A percentile compares a stretch with the other conserved stretches of the same genome.
phyloP scores from a whole-genome alignment of 2,888 invertebrate species.

The Sminthurides aquaticus region DNA sequence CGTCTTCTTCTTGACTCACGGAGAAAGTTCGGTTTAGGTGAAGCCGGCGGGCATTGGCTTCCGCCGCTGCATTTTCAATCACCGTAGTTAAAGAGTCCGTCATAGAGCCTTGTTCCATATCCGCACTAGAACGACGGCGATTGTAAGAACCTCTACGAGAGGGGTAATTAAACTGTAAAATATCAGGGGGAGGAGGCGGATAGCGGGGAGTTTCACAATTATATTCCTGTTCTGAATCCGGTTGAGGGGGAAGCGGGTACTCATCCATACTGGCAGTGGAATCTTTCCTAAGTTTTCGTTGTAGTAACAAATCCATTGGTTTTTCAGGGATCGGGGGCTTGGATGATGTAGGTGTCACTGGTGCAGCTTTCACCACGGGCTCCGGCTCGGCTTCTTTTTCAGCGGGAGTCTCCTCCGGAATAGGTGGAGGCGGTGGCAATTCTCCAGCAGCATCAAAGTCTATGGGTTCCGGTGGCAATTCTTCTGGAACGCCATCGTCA shows the following conservation, averaged over 20 bases:
- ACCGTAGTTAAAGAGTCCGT: constrained; percentile 22
- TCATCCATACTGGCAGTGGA: constrained; percentile 27
- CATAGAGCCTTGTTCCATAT: constrained; percentile 13
- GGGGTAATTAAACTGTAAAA: constrained; percentile 19
- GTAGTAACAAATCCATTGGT: constrained; percentile 14
- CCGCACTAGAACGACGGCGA: constrained; percentile 22
- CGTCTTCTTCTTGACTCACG: constrained; percentile 19
- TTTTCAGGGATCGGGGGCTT: constrained; percentile 16
- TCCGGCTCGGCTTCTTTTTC: not conserved
- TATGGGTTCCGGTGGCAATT: constrained; percentile 10
- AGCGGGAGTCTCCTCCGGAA: not conserved
- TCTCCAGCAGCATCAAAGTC: not conserved
- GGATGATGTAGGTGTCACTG: not conserved
- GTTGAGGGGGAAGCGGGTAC: constrained; percentile 29
- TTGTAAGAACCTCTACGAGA: constrained; percentile 21
- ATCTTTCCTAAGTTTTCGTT: constrained; percentile 19
- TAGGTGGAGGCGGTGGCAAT: not conserved
- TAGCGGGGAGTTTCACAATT: constrained; percentile 35
- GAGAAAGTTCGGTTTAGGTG: constrained; percentile 22
- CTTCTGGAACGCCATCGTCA: too few species aligned
- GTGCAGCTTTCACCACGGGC: not conserved
- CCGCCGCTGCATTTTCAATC: constrained; percentile 23
- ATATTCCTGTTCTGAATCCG: constrained; percentile 28
- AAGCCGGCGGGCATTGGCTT: constrained; percentile 17
- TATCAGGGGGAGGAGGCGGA: constrained; percentile 30